phyloP scores from a whole-genome alignment of 2,113 vertebrate species.

The Atherinomorus stipes region DNA sequence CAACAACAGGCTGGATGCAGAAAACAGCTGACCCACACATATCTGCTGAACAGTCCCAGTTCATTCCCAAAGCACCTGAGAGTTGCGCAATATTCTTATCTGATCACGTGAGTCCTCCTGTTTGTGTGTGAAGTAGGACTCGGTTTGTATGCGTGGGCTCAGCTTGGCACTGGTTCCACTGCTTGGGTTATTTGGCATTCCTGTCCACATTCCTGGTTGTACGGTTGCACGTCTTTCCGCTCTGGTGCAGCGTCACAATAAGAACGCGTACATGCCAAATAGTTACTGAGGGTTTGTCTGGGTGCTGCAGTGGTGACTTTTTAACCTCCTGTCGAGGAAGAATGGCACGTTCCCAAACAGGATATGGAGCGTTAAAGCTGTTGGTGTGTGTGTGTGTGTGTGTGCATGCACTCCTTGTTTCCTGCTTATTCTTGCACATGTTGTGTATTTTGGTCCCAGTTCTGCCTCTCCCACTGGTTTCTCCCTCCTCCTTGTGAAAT shows the following conservation, averaged over 20 bases:
- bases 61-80: constrained; percentile 38
- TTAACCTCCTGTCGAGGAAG: constrained; percentile 57
- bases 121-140: constrained; percentile 2
- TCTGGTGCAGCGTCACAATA: constrained; percentile 13
- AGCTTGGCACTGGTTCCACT: neutral
- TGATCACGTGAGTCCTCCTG: constrained; percentile 15
- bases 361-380: constrained; percentile 55
- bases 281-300: constrained; percentile 8
- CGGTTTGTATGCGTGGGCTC: neutral
- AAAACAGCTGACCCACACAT: constrained; percentile 41
- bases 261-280: constrained; percentile 5
- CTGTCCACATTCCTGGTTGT: constrained; percentile 10
- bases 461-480: constrained; percentile 46
- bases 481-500: constrained; percentile 34
- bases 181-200: constrained; percentile 18
- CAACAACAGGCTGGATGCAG: constrained; percentile 20
- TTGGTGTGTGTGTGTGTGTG: constrained; percentile 8
- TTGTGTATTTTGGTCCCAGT: constrained; percentile 43
- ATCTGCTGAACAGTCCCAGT: neutral
- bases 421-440: constrained; percentile 52
- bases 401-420: constrained; percentile 50
- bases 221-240: constrained; percentile 8
- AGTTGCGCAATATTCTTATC: constrained; percentile 45
- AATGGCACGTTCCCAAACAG: constrained; percentile 70
- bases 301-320: constrained; percentile 44